Evolutionary conservation across 2,113 vertebrate species (phyloP).

Genomic region (Elachura formosa): DNA sequence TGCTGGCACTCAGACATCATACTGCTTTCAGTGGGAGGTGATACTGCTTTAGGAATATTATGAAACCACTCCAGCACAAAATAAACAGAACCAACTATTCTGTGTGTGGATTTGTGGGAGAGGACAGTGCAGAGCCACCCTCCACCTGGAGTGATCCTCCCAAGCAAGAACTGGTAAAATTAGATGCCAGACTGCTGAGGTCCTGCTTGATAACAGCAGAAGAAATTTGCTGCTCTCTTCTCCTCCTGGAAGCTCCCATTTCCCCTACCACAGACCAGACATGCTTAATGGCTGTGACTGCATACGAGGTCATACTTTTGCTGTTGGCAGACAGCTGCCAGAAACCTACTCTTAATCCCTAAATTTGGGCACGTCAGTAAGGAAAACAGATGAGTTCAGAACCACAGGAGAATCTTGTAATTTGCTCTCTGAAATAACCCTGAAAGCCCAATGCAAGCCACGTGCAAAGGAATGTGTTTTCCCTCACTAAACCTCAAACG

Average conservation of each 20-base stretch:
- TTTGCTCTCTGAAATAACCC: neutral
- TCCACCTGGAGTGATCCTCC: neutral
- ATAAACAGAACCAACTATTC: neutral
- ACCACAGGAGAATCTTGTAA: neutral
- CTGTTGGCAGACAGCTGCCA: neutral
- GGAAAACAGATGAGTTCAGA: neutral
- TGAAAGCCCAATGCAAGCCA: neutral
- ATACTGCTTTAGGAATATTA: neutral
- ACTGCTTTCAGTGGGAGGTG: neutral
- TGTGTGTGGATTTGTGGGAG: fast-evolving
- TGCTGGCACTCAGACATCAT: neutral
- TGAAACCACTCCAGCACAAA: neutral
- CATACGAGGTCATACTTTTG: fast-evolving
- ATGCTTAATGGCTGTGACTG: neutral
- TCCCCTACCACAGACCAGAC: neutral
- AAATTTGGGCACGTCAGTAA: neutral
- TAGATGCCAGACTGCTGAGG: neutral
- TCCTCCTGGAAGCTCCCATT: neutral
- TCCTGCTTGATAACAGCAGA: neutral
- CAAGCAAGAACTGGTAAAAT: neutral
- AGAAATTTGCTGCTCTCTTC: neutral
- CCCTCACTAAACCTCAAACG: neutral
- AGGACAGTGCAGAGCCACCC: fast-evolving
- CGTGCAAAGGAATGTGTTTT: neutral
- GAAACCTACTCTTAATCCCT: neutral